Evolutionary conservation across 1,140 invertebrate genomes (phyloP).

Genomic region (Eurosta solidaginis): DNA sequence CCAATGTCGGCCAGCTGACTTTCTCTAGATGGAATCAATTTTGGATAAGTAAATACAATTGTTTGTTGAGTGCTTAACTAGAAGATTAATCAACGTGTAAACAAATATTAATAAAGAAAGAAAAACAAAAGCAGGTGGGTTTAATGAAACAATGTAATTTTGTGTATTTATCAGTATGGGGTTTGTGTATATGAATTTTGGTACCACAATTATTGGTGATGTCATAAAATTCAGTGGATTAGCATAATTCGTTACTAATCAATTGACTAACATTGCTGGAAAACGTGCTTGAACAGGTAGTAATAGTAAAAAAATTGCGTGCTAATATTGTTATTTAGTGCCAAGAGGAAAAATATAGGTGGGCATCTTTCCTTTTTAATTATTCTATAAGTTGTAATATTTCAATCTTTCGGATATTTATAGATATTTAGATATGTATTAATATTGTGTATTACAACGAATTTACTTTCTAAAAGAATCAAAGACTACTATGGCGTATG

Average conservation of each 20-base stretch:
- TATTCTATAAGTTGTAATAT: neutral
- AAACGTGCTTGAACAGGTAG: neutral
- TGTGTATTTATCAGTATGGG: neutral
- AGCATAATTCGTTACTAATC: neutral
- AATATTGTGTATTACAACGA: too few relatives aligned
- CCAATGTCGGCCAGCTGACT: constrained; percentile 10
- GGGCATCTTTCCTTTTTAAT: too few relatives aligned
- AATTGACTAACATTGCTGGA: neutral
- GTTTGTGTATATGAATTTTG: neutral
- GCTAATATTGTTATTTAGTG: neutral
- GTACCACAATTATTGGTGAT: neutral
- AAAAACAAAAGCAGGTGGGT: constrained; percentile 5
- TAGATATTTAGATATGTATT: neutral
- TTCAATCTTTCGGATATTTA: neutral
- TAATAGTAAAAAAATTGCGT: neutral
- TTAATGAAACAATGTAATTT: neutral
- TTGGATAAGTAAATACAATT: constrained; percentile 18
- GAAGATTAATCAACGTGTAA: neutral
- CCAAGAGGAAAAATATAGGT: neutral
- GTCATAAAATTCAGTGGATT: constrained; percentile 4
- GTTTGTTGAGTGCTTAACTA: neutral
- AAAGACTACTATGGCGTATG: neutral
- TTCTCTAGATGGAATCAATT: constrained; percentile 14
- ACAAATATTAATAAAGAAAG: too few relatives aligned
- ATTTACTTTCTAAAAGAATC: neutral